Conservation (phyloP, 92 coral and sea anemone species). For the Isaurus tuberculatus region DNA sequence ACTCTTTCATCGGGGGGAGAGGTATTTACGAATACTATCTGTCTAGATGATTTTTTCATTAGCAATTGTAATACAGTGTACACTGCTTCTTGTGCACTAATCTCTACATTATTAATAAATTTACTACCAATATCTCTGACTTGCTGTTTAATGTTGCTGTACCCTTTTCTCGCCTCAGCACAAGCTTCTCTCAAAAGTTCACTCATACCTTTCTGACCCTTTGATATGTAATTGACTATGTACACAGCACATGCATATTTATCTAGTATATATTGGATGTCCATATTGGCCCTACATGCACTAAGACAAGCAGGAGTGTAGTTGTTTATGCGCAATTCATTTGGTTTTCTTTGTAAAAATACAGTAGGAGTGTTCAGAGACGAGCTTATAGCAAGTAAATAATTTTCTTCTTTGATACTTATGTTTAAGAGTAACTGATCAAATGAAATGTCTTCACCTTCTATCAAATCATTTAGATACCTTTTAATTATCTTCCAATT, state of each 20-base stretch:
- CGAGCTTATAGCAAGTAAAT: background rate
- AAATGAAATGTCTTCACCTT: constrained; percentile 6
- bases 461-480: background rate
- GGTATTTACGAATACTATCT: constrained; percentile 3
- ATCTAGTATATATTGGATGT: constrained; percentile 2
- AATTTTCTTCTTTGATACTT: background rate
- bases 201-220: constrained; percentile 9
- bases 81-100: background rate
- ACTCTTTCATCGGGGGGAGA: constrained; percentile 4
- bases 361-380: constrained; percentile 6
- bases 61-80: background rate
- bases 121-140: constrained; percentile 7
- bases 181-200: constrained; percentile 5
- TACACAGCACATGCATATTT: background rate
- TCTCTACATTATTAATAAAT: background rate
- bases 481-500: constrained; percentile 1
- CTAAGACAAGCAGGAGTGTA: background rate
- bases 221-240: constrained; percentile 2
- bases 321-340: constrained; percentile 2
- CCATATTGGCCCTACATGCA: constrained; percentile 3
- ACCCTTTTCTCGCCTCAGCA: constrained; percentile 4
- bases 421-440: constrained; percentile 3
- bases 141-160: constrained; percentile 7
- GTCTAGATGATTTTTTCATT: constrained; percentile 6
- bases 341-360: background rate